Evolutionary conservation across 2,888 invertebrate species (phyloP), one percentile per base, ranked within the genome.

Genomic region (Elysia crispata): DNA sequence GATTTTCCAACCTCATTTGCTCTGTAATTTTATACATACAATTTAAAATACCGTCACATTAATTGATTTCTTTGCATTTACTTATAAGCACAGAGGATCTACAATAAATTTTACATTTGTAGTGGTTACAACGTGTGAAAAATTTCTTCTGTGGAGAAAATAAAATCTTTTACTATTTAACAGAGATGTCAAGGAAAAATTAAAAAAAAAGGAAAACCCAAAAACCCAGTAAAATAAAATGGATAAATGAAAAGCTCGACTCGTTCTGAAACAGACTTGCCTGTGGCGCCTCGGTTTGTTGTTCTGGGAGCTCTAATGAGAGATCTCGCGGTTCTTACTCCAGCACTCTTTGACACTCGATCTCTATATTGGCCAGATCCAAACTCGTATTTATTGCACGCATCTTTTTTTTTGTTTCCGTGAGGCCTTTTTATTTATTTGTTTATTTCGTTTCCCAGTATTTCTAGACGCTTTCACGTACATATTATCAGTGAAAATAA

Each of bases 291-390:
- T 23, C 72, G 28, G 70, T 62, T 70, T 41, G 70, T 33, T 77
- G 77, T 77, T 77, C 70, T 77, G 70, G 50, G 41, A 70, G 28
- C 67, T 67, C 77, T 77, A 77, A 77, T 77, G 77, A 77, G 77
- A 57, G 62, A 62, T 18, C 72, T 70, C 62, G 49, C 67, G 70
- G 5, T 25, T 50, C 31, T 77, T 30, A 31, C 30, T 67, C 57
- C 66, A 77, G 67, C 77, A 77, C 54, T 54, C 77, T 77, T 77
- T 77, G 77, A 77, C 77, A 77, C 57, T 54, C 77, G 77, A 77
- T 77, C 77, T n/a, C 50, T 41, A 77, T 77, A 77, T 77, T 77
- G 77, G 77, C 77, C 77, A 72, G 41, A 60, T 60, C n/a, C 60
- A 20, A 60, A 23, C 60, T 23, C 6, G 60, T 60, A 23, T 23